Evolutionary conservation across 2,797 vertebrate species (phyloP), one percentile per base, ranked within the genome.

Genomic region (Rhyacichthys aspro): DNA sequence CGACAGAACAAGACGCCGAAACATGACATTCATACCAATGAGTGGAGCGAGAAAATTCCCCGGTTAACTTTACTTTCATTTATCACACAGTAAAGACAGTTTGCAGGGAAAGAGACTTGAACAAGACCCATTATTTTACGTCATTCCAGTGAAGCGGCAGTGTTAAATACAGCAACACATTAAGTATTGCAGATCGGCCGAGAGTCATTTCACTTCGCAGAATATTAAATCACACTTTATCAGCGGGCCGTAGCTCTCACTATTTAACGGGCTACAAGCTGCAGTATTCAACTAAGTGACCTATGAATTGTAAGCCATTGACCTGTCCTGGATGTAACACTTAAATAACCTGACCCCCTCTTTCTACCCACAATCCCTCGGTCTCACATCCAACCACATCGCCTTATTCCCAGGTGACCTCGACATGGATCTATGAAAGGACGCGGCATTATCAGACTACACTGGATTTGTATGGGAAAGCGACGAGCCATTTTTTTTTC

Each of bases 321-420:
- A 85, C 76, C 73, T 63, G 54, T 76, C 44, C 70, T 71, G 74
- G 17, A 61, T 70, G 28, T 60, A 81, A 79, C 82, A 76, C 73
- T 84, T 81, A 75, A 85, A 82, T 75, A 84, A 59, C 62, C 59
- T 65, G 67, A 86, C 67, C 76, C n/a, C 69, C 52, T 43, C 58
- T 61, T 74, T 75, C 42, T 79, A 72, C 58, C 66, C 72, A 70
- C 53, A 79, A 78, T 82, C 55, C 72, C 57, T 70, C 59, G 11
- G 58, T 72, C 61, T 81, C 62, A 49, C 59, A 70, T 83, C 70
- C 66, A 68, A 74, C 77, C 38, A 15, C 54, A 70, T 67, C 55
- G 45, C 64, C 63, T 68, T 67, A 80, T 84, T 79, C 79, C 73
- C 68, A 44, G 52, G 62, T 61, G 79, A 83, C 75, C 53, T 43